Conservation (phyloP, 2,113 vertebrate species). For the Mesitornis unicolor region DNA sequence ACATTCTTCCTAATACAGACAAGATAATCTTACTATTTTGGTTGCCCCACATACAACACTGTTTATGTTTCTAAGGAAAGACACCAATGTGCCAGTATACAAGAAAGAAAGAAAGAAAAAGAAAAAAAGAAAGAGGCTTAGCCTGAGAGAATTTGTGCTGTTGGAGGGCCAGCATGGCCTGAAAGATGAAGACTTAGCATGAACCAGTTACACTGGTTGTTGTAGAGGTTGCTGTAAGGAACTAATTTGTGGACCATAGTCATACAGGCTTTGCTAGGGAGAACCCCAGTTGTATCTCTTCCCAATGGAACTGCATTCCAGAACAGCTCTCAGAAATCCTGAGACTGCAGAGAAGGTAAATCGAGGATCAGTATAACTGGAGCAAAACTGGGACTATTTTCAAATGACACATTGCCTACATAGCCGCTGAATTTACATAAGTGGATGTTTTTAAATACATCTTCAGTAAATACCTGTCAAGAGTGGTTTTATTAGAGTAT, state of each 20-base stretch:
- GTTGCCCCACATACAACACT: background rate
- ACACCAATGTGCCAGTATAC: background rate
- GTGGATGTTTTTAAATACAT: background rate
- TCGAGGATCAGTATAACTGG: background rate
- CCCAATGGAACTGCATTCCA: background rate
- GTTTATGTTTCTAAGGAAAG: background rate
- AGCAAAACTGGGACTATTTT: background rate
- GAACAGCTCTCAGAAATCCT: background rate
- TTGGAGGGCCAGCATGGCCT: background rate
- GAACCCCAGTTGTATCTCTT: background rate
- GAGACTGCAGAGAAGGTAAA: background rate
- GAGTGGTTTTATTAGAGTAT: background rate
- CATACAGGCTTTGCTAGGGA: background rate
- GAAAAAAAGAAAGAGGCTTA: background rate
- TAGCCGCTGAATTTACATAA: background rate
- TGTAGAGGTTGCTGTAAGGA: background rate
- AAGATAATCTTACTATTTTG: background rate
- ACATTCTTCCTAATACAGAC: background rate
- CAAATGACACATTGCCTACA: background rate
- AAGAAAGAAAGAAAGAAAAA: background rate
- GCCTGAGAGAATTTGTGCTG: background rate
- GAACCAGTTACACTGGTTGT: background rate
- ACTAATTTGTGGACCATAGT: background rate
- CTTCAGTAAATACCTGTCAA: slow-evolving; percentile 9
- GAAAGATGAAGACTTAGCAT: background rate